These are phyloP conservation scores for Neoaliturus tenellus DNA, from an alignment of 2,888 invertebrate genomes.

Conservation along the genomic window DNA sequence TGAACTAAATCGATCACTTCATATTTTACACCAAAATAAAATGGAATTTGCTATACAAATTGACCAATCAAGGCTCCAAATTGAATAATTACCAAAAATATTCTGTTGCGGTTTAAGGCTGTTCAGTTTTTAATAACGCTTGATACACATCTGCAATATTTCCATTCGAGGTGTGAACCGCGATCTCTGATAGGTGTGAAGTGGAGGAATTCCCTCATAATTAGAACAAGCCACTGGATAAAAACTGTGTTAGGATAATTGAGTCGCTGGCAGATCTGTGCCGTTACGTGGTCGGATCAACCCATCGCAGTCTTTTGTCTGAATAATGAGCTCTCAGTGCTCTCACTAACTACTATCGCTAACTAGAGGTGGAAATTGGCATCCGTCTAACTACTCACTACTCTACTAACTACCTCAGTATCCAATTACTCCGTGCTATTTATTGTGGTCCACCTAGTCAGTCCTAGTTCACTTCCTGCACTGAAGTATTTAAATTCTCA, in stretches of 20 bases:
- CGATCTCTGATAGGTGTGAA: background rate
- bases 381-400: constrained; percentile 6
- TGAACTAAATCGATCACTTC: no score
- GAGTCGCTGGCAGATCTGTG: background rate
- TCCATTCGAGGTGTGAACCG: no score
- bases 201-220: background rate
- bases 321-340: background rate
- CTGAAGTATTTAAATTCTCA: no score
- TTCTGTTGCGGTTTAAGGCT: no score
- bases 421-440: background rate
- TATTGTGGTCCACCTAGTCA: background rate
- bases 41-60: no score
- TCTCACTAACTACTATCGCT: no score
- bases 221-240: background rate
- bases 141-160: no score
- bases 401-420: background rate
- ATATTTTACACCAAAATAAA: no score
- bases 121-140: no score
- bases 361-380: constrained; percentile 3
- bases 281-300: background rate
- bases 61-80: no score
- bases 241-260: background rate
- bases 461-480: background rate
- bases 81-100: no score
- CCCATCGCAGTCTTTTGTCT: background rate